phyloP scores from a whole-genome alignment of 2,888 invertebrate species.

The Chrysina gloriosa region DNA sequence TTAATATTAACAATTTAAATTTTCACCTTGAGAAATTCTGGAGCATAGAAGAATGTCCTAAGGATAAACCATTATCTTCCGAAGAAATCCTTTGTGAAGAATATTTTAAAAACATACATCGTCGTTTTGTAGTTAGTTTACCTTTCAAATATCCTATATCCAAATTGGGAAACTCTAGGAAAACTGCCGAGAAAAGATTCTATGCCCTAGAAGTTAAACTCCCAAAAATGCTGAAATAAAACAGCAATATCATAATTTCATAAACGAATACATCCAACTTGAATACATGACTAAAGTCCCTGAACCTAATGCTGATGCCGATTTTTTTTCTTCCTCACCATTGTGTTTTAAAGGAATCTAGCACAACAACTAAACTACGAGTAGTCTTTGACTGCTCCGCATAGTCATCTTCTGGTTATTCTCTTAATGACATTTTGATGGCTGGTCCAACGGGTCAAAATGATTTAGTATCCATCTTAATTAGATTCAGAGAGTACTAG shows the following conservation, averaged over 20 bases:
- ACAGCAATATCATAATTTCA: not conserved
- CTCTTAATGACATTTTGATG: conserved; percentile 12
- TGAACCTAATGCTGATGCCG: no score
- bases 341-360: not conserved
- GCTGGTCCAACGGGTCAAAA: conserved; percentile 7
- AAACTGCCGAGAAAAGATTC: not conserved
- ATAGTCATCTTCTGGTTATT: not conserved
- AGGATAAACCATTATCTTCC: not conserved
- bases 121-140: not conserved
- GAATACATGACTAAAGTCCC: no score
- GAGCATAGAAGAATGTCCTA: not conserved
- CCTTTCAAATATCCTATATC: not conserved
- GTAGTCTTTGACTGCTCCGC: conserved; percentile 33
- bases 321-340: conserved; percentile 37
- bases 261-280: not conserved
- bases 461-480: not conserved
- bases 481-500: not conserved
- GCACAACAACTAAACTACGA: conserved; percentile 25
- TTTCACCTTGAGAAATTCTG: no score
- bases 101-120: not conserved
- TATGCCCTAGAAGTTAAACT: not conserved
- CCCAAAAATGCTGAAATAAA: not conserved
- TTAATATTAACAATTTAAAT: no score
- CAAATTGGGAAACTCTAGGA: not conserved
- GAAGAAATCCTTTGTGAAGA: not conserved